A percentile compares a stretch with the other conserved stretches of the same genome.
phyloP scores from a whole-genome alignment of 1,140 invertebrate genomes.

The Gyrodactylus salaris region DNA sequence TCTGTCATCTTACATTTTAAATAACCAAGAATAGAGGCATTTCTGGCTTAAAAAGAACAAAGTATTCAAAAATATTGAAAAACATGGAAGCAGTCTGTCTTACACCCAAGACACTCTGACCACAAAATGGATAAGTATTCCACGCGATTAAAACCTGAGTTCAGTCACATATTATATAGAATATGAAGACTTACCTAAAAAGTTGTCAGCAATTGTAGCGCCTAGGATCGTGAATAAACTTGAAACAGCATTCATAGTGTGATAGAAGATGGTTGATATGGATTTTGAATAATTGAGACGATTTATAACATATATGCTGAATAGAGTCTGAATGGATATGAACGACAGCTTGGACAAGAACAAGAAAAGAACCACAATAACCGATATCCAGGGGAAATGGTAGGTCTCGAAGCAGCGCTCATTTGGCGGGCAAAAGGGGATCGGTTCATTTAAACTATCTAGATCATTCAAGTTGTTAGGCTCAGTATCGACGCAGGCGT shows the following conservation, averaged over 20 bases:
- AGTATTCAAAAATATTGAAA: too few species aligned
- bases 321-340: neutral
- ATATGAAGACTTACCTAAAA: neutral
- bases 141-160: too few species aligned
- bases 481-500: neutral
- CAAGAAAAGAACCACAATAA: neutral
- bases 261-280: neutral
- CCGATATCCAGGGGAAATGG: neutral
- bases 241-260: neutral
- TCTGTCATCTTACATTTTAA: too few species aligned
- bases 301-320: neutral
- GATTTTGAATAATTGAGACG: neutral
- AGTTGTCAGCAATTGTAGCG: neutral
- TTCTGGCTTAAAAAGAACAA: too few species aligned
- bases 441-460: neutral
- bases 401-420: neutral
- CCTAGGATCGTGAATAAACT: neutral
- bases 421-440: neutral
- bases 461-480: too few species aligned
- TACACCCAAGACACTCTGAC: too few species aligned
- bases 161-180: too few species aligned
- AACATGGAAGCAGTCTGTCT: too few species aligned
- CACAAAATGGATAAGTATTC: too few species aligned
- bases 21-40: too few species aligned
- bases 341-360: neutral